phyloP scores from a whole-genome alignment of 2,888 invertebrate species.

The Phaedon cochleariae region DNA sequence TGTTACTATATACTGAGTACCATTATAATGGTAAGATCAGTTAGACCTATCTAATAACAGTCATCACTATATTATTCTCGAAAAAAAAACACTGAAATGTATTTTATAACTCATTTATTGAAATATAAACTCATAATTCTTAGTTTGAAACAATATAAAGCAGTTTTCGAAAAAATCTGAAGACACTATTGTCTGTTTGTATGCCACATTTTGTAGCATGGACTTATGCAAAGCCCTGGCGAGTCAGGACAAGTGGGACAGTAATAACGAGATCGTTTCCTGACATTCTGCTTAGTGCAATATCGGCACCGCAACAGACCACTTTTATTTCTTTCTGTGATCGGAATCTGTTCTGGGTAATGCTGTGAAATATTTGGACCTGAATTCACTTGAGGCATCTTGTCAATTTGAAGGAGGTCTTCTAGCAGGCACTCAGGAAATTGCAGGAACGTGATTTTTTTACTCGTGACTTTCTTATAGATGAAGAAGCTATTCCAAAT shows the following conservation, averaged over 20 bases:
- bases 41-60: neutral
- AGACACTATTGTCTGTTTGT: neutral
- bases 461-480: slow-evolving; percentile 6
- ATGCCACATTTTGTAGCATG: neutral
- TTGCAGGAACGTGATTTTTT: neutral
- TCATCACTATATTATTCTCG: neutral
- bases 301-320: slow-evolving; percentile 7
- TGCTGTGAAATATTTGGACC: slow-evolving; percentile 1
- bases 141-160: neutral
- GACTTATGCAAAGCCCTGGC: neutral
- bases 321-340: slow-evolving; percentile 12
- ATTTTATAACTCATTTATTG: neutral
- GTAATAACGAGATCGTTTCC: slow-evolving; percentile 4
- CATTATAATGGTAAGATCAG: neutral
- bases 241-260: slow-evolving; percentile 1
- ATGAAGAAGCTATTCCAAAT: slow-evolving; percentile 8
- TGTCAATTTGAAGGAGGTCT: neutral
- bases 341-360: neutral
- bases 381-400: neutral
- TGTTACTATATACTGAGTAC: neutral
- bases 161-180: neutral
- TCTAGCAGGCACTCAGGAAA: neutral
- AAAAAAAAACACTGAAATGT: neutral
- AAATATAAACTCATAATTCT: neutral
- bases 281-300: slow-evolving; percentile 1